Percentiles rank a stretch among this genome's conserved stretches.
phyloP scores from a whole-genome alignment of 2,113 vertebrate species.

The rat (Rattus norvegicus) region GRCr8 NC_086039.1:97604001-97604500 shows the following conservation, averaged over 20 bases:
- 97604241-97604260: background rate
- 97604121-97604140: background rate
- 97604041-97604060: background rate
- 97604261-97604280: background rate
- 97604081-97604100: background rate
- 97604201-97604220: background rate
- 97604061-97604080: background rate
- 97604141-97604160: background rate
- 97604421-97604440: too few species aligned
- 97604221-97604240: background rate
- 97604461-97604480: background rate
- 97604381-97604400: too few species aligned
- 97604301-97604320: slow-evolving; percentile 12
- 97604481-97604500: background rate
- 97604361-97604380: too few species aligned
- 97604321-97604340: too few species aligned
- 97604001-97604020: background rate
- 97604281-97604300: background rate
- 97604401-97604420: too few species aligned
- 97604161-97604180: background rate
- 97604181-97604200: background rate
- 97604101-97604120: too few species aligned
- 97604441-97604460: too few species aligned
- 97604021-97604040: background rate
- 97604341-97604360: too few species aligned